These are phyloP conservation scores for Montipora capricornis DNA, from an alignment of 64 coral and sea anemone genomes.

Conservation along the genomic window DNA sequence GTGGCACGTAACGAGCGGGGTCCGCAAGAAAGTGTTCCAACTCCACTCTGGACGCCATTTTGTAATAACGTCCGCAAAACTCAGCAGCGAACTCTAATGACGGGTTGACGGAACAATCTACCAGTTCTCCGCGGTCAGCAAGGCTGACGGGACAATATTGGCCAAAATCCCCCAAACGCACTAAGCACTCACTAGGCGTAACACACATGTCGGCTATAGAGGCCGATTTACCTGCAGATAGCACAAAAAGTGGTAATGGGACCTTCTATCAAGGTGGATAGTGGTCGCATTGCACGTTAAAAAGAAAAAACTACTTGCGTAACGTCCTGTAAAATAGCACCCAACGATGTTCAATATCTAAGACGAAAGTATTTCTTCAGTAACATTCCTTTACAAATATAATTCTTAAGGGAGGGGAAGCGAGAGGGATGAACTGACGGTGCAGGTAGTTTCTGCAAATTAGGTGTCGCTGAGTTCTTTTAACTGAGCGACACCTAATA, in stretches of 20 bases:
- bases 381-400: too few relatives aligned
- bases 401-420: too few relatives aligned
- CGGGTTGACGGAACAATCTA: slow-evolving; percentile 87
- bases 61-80: slow-evolving; percentile 96
- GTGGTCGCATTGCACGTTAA: too few relatives aligned
- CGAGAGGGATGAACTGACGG: too few relatives aligned
- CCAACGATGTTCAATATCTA: too few relatives aligned
- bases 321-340: too few relatives aligned
- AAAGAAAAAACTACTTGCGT: too few relatives aligned
- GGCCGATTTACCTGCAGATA: slow-evolving; percentile 80
- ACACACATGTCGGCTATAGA: slow-evolving; percentile 96
- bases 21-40: slow-evolving; percentile 86
- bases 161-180: slow-evolving; percentile 83
- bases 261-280: background rate
- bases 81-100: slow-evolving; percentile 94
- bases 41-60: slow-evolving; percentile 81
- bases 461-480: too few relatives aligned
- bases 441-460: too few relatives aligned
- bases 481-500: too few relatives aligned
- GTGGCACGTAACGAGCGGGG: slow-evolving; percentile 88
- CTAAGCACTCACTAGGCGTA: slow-evolving; percentile 81
- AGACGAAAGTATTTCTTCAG: too few relatives aligned
- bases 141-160: slow-evolving; percentile 98
- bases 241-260: background rate
- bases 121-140: slow-evolving; percentile 87